Base-by-base conservation (phyloP, 30 jellyfish, hydroid and myxozoan genomes). In the Turritopsis rubra region DNA sequence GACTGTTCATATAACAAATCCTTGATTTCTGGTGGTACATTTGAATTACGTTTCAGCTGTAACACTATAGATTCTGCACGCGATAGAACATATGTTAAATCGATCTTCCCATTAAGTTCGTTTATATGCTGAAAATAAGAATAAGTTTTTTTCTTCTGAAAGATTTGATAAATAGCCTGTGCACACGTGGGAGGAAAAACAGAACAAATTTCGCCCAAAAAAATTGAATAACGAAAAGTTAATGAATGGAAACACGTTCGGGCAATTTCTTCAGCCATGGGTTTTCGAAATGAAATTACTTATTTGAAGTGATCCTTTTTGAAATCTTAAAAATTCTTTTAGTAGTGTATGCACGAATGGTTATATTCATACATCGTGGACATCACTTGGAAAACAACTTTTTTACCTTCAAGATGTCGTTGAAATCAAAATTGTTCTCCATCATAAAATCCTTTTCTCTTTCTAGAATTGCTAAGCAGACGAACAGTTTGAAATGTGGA, bases 401-500 rank as follows among this genome's bases (percentile, higher is more conserved):
- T 60, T 86, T 16, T 72, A 90, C 97, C 94, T 85, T 90, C 29
- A 90, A 72, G 28, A 90, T 90, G 75, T 90, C 97, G 84, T 86
- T 90, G 79, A 90, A 90, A 22, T 87, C 95, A 66, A 28, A 90
- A 66, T 85, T 79, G 21, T 84, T 75, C 1, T 87, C 75, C 93
- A 90, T 86, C 95, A 90, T 90, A 13, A 29, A 53, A 65, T 90
- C 96, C 79, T 75, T 90, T 72, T 86, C 89, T 79, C 89, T 81
- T 52, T 90, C 97, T 83, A 90, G 74, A 13, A 90, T 86, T 8
- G 97, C 96, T 9, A 86, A 29, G 7, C 94, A 85, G 1, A 90
- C 77, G 79, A 90, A 90, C 85, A 90, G 85, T 80, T 90, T 90
- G 82, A 90, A 90, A 68, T 90, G 81, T 25, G 93, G 92, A 3